Evolutionary conservation across 2,888 invertebrate species (phyloP).

Genomic region (Hypercompe scribonia): DNA sequence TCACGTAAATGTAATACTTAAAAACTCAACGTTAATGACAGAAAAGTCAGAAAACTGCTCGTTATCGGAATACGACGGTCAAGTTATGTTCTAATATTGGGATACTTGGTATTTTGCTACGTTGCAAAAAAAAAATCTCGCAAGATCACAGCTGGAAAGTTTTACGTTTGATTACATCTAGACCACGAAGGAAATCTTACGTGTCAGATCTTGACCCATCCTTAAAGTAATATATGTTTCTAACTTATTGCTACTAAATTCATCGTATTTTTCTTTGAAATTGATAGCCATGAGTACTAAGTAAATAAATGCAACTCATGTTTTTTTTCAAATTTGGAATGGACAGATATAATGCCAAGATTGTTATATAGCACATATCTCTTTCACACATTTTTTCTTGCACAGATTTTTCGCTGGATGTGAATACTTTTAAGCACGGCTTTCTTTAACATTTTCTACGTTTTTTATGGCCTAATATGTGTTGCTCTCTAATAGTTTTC

Average conservation of each 20-base stretch:
- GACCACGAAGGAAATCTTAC: slow-evolving; percentile 16
- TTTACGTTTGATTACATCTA: slow-evolving; percentile 27
- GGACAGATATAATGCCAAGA: not conserved
- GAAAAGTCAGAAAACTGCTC: slow-evolving; percentile 3
- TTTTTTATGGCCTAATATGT: not conserved
- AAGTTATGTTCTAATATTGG: slow-evolving; percentile 15
- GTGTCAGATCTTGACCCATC: slow-evolving; percentile 17
- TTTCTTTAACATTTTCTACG: not conserved
- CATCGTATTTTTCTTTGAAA: no score
- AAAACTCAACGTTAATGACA: not conserved
- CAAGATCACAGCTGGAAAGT: slow-evolving; percentile 19
- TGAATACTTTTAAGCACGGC: not conserved
- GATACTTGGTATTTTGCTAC: slow-evolving; percentile 10
- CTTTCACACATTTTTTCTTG: not conserved
- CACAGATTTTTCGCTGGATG: not conserved
- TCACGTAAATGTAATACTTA: slow-evolving; percentile 11
- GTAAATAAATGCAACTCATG: no score
- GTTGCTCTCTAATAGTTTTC: not conserved
- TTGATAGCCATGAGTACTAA: no score
- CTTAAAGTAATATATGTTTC: slow-evolving; percentile 2
- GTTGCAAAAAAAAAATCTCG: slow-evolving; percentile 14
- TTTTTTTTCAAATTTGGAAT: no score
- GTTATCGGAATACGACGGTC: slow-evolving; percentile 18
- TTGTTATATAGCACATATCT: not conserved
- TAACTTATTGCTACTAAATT: not conserved